Evolutionary conservation across 2,113 vertebrate species (phyloP).

Genomic region (Pseudopodoces humilis): DNA sequence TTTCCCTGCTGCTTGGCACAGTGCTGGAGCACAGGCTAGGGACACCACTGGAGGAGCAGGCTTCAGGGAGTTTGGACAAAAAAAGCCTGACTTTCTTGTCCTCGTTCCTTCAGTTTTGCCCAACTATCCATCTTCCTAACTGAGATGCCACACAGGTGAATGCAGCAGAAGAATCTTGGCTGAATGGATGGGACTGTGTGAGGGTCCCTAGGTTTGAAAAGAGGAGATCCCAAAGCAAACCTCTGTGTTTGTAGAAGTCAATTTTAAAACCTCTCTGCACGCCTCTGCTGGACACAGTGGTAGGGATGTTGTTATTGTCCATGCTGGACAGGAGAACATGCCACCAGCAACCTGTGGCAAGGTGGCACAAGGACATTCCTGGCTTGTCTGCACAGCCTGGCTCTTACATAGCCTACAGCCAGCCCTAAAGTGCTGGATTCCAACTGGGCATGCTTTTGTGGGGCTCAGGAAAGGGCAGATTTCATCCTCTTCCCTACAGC

Average conservation of each 20-base stretch:
- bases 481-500: not conserved
- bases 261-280: not conserved
- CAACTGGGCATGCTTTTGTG: not conserved
- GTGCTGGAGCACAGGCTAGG: not conserved
- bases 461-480: not conserved
- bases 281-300: accelerated
- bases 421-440: not conserved
- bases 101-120: not conserved
- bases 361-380: not conserved
- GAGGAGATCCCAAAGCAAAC: not conserved
- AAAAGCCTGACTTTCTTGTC: not conserved
- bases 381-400: not conserved
- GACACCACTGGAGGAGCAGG: not conserved
- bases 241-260: not conserved
- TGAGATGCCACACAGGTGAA: not conserved
- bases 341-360: not conserved
- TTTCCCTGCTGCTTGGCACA: not conserved
- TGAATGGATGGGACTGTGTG: accelerated
- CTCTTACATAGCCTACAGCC: not conserved
- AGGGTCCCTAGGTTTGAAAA: not conserved
- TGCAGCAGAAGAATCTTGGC: not conserved
- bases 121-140: not conserved
- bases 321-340: not conserved
- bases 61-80: not conserved
- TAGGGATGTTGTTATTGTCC: not conserved